Percentiles rank a stretch among this genome's conserved stretches.
These are phyloP conservation scores for Trigoniulus corallinus DNA, from an alignment of 1,140 invertebrate species.

Conservation along the genomic window DNA sequence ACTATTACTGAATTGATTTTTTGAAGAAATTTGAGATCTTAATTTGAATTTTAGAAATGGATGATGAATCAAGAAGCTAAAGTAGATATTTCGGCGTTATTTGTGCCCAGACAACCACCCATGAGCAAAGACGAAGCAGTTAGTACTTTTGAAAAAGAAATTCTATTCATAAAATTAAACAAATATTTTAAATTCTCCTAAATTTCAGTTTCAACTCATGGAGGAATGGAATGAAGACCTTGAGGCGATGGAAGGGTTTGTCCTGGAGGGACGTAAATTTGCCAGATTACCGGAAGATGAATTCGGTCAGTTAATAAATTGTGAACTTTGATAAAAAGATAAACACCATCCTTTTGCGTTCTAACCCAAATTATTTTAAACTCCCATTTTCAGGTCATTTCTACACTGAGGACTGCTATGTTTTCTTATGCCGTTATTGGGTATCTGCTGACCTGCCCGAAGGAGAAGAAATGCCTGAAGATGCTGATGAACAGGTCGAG, in stretches of 20 bases:
- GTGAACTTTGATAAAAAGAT: neutral
- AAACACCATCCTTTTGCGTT: no score
- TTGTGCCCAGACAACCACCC: slow-evolving; percentile 79
- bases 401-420: slow-evolving; percentile 91
- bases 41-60: slow-evolving; percentile 42
- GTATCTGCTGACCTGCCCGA: slow-evolving; percentile 48
- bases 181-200: neutral
- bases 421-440: slow-evolving; percentile 93
- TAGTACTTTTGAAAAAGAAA: slow-evolving; percentile 13
- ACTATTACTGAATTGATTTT: neutral
- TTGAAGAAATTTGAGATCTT: neutral
- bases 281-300: slow-evolving; percentile 88
- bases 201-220: slow-evolving; percentile 51
- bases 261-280: slow-evolving; percentile 95
- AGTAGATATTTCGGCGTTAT: slow-evolving; percentile 81
- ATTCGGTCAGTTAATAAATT: slow-evolving; percentile 41
- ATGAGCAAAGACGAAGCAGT: slow-evolving; percentile 70
- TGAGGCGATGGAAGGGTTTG: slow-evolving; percentile 93
- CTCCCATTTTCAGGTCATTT: slow-evolving; percentile 43
- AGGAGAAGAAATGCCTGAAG: slow-evolving; percentile 32
- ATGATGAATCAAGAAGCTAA: slow-evolving; percentile 77
- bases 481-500: slow-evolving; percentile 45
- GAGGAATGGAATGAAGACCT: slow-evolving; percentile 90
- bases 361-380: neutral
- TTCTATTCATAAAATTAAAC: neutral